These are phyloP conservation scores for Anguilla pacifica DNA, from an alignment of 2,797 vertebrate genomes.

Conservation along the genomic window DNA sequence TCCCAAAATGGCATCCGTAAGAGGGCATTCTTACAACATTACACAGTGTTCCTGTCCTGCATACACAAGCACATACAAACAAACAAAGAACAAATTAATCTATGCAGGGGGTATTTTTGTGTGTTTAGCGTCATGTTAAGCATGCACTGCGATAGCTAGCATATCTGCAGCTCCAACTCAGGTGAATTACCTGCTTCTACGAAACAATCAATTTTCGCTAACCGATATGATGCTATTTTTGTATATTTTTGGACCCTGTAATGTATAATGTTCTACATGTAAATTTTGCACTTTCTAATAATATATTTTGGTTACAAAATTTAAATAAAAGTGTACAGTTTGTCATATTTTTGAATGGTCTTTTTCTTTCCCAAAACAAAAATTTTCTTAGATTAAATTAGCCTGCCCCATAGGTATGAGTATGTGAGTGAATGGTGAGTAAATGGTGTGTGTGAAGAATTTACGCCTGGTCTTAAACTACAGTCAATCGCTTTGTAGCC, in stretches of 20 bases:
- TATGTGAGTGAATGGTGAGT: too few species aligned
- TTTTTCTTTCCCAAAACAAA: not conserved
- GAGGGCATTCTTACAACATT: not conserved
- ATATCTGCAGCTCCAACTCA: not conserved
- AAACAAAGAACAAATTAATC: too few species aligned
- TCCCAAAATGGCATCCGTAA: not conserved
- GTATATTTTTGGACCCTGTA: not conserved
- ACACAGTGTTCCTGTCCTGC: not conserved
- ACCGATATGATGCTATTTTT: not conserved
- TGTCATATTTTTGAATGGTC: not conserved
- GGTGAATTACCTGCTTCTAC: not conserved
- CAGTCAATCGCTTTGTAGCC: too few species aligned
- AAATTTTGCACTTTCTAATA: slow-evolving; percentile 2
- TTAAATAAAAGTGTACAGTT: slow-evolving; percentile 1
- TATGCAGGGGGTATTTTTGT: not conserved
- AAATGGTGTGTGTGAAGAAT: too few species aligned
- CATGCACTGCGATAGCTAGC: not conserved
- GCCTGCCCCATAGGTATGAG: too few species aligned
- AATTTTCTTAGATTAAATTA: not conserved
- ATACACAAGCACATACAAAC: not conserved
- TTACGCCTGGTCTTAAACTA: too few species aligned
- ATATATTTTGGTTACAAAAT: slow-evolving; percentile 23
- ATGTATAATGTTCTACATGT: not conserved
- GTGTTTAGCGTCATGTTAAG: not conserved
- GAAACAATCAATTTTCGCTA: not conserved